These are phyloP conservation scores for Adela reaumurella DNA, from an alignment of 2,888 invertebrate genomes.

Conservation along the genomic window DNA sequence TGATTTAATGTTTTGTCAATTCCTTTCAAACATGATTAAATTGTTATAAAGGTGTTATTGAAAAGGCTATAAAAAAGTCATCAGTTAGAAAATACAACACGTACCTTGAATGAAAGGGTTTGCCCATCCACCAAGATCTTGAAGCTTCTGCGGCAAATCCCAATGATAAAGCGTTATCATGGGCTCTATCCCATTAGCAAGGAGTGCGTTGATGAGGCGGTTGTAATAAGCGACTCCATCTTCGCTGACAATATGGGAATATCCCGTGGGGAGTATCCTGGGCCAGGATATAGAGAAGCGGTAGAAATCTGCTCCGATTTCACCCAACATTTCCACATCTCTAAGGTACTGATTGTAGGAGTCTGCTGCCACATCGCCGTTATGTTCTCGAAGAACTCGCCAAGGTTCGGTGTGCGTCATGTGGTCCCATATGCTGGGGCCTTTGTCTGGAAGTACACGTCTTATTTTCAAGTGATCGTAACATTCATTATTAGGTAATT, in stretches of 20 bases:
- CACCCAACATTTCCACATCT: slow-evolving; percentile 55
- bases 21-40: too few species aligned
- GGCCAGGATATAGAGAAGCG: slow-evolving; percentile 68
- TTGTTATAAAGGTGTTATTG: too few species aligned
- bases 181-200: slow-evolving; percentile 43
- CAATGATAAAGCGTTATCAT: slow-evolving; percentile 58
- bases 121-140: slow-evolving; percentile 52
- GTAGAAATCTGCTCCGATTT: too few species aligned
- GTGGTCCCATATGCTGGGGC: slow-evolving; percentile 66
- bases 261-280: slow-evolving; percentile 61
- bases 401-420: slow-evolving; percentile 54
- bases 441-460: slow-evolving; percentile 48
- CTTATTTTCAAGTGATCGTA: too few species aligned
- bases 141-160: slow-evolving; percentile 47
- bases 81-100: too few species aligned
- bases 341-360: slow-evolving; percentile 61
- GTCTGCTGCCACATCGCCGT: slow-evolving; percentile 63
- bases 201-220: slow-evolving; percentile 58
- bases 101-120: slow-evolving; percentile 42
- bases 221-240: slow-evolving; percentile 66
- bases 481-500: too few species aligned
- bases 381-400: slow-evolving; percentile 49
- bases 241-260: slow-evolving; percentile 49
- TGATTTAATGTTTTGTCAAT: too few species aligned
- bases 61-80: too few species aligned